Evolutionary conservation across 2,888 invertebrate species (phyloP), one percentile per base, ranked within the genome.

Genomic region (Ichneumon xanthorius): DNA sequence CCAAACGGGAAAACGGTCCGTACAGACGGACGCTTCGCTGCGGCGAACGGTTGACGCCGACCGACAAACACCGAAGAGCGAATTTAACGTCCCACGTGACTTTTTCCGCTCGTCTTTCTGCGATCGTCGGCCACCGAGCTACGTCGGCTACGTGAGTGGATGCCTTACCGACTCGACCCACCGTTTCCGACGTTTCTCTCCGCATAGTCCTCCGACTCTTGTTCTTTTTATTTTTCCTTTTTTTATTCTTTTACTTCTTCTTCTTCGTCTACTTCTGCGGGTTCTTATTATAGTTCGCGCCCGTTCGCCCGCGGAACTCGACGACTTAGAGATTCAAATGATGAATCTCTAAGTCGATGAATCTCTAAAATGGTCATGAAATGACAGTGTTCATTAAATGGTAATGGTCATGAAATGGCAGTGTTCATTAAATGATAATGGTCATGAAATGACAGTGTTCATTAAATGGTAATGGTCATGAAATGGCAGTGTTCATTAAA

Each of bases 261-360:
- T 50, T 58, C 22, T 48, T n/a, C 58, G 14, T 68, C n/a, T 5
- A 14, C 55, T 53, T 55, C 53, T 19, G 40, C 63, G 50, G 71
- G 33, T 65, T 67, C 19, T 58, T 78, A 53, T 71, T 63, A 50
- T 37, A 71, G 63, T 71, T 63, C 37, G 55, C 37, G 55, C 53
- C 72, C 14, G 33, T 72, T 70, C 50, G 71, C 6, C 6, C 50
- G 45, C 22, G 11, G 22, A 73, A 45, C 72, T 81, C 58, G 19
- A 22, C 33, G 67, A 81, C 53, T 80, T 45, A 22, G 26, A 73
- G 58, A 73, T 75, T 82, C 53, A 61, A 22, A 22, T 22, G 22
- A 22, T 22, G 22, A 22, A 22, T 22, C 22, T 22, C 22, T 22
- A 22, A 22, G 22, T 0, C 1, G 22, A 22, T 22, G 22, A 1